Conservation (phyloP, 2,888 invertebrate species). For the Amblyjoppa proteus region DNA sequence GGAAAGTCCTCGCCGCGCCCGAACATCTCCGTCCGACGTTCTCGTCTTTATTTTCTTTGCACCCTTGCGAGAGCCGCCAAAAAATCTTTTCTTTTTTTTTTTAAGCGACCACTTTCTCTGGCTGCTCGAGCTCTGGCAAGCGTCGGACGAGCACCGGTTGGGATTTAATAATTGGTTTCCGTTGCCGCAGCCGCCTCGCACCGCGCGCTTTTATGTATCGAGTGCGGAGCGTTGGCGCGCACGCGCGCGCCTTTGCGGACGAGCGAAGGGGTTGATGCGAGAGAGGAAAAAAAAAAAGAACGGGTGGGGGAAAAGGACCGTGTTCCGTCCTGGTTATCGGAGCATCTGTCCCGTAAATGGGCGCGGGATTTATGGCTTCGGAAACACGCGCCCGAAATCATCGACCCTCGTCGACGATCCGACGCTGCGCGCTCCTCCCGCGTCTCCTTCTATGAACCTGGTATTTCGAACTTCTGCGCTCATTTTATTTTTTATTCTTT, state of each 20-base stretch:
- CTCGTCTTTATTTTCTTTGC: constrained; percentile 1
- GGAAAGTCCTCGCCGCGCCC: neutral
- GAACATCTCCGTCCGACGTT: neutral
- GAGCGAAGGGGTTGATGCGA: constrained; percentile 37
- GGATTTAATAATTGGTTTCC: constrained; percentile 58
- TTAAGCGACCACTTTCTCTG: constrained; percentile 26
- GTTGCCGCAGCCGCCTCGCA: constrained; percentile 23
- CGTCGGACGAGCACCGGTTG: constrained; percentile 33
- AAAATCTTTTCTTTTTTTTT: constrained; percentile 26
- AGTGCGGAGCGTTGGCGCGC: constrained; percentile 14
- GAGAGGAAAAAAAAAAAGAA: constrained; percentile 4
- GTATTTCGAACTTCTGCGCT: constrained; percentile 2
- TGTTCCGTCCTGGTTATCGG: constrained; percentile 76
- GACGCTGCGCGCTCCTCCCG: neutral
- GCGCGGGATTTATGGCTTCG: constrained; percentile 80
- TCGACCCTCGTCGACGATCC: constrained; percentile 72
- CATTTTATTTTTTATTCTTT: neutral
- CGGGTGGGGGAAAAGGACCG: constrained; percentile 64
- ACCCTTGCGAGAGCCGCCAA: neutral
- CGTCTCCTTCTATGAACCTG: neutral
- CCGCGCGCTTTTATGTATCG: constrained; percentile 45
- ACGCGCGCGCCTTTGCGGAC: neutral
- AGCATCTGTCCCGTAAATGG: constrained; percentile 83
- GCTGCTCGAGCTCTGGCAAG: neutral
- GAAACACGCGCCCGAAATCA: constrained; percentile 81